Conservation (phyloP, 2,113 vertebrate genomes). For the Saguinus midas region DNA sequence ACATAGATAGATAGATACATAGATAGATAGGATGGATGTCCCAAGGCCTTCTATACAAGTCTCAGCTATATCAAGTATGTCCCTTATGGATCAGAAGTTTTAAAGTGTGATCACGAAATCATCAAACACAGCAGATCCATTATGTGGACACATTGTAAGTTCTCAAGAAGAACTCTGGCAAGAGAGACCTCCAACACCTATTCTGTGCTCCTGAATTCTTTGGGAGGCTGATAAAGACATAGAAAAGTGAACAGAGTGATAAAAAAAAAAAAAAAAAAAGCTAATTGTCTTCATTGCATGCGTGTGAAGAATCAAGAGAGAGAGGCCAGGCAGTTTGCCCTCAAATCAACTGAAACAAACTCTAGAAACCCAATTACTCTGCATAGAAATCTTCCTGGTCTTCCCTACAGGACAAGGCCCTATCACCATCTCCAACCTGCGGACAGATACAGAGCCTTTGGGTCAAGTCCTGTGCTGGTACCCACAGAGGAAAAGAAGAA, state of each 20-base stretch:
- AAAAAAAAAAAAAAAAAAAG: not conserved
- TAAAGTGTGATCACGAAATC: not conserved
- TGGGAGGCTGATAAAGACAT: not conserved
- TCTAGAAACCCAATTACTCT: not conserved
- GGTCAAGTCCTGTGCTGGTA: not conserved
- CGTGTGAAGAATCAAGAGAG: not conserved
- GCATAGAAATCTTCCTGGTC: not conserved
- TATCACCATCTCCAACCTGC: not conserved
- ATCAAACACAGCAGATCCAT: not conserved
- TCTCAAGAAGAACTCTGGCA: not conserved
- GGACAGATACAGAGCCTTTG: not conserved
- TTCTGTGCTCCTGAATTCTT: not conserved
- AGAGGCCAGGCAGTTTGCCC: not conserved
- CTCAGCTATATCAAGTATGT: not conserved
- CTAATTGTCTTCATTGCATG: not conserved
- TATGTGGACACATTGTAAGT: not conserved
- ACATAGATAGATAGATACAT: too few species aligned
- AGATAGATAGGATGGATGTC: not conserved
- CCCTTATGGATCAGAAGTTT: not conserved
- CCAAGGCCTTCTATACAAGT: not conserved
- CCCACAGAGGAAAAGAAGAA: not conserved
- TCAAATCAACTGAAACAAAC: not conserved
- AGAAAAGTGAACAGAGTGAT: not conserved
- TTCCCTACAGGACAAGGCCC: not conserved
- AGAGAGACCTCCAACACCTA: not conserved